Evolutionary conservation across 2,888 invertebrate genomes (phyloP).

Genomic region (Chrysolina haemoptera): DNA sequence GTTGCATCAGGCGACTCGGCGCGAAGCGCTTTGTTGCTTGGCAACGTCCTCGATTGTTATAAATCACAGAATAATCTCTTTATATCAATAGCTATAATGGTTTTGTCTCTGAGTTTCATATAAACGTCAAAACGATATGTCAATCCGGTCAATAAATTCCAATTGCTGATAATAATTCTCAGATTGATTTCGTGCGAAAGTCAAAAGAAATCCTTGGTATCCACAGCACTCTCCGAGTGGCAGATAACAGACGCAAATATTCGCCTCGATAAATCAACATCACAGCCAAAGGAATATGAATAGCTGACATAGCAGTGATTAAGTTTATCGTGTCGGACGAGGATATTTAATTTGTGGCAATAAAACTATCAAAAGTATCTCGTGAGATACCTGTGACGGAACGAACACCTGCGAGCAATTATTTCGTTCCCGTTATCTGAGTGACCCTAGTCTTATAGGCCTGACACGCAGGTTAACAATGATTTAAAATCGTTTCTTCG

Average conservation of each 20-base stretch:
- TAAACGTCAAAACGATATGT: not conserved
- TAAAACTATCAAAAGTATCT: constrained; percentile 54
- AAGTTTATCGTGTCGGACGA: constrained; percentile 44
- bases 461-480: constrained; percentile 51
- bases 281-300: constrained; percentile 32
- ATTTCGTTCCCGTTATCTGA: constrained; percentile 56
- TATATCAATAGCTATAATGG: too few species aligned
- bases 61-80: too few species aligned
- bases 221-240: constrained; percentile 2
- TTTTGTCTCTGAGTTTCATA: too few species aligned
- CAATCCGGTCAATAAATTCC: not conserved
- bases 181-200: not conserved
- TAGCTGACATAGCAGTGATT: constrained; percentile 47
- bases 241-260: constrained; percentile 15
- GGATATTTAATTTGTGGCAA: constrained; percentile 52
- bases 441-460: constrained; percentile 52
- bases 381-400: constrained; percentile 51
- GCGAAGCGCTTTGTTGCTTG: too few species aligned
- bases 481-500: constrained; percentile 52
- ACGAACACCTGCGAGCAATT: constrained; percentile 56
- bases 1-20: too few species aligned
- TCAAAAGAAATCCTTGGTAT: not conserved
- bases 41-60: too few species aligned
- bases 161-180: too few species aligned
- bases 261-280: constrained; percentile 27